Base-by-base conservation (phyloP, 2,888 invertebrate genomes). In the Heterodera filipjevi region DNA sequence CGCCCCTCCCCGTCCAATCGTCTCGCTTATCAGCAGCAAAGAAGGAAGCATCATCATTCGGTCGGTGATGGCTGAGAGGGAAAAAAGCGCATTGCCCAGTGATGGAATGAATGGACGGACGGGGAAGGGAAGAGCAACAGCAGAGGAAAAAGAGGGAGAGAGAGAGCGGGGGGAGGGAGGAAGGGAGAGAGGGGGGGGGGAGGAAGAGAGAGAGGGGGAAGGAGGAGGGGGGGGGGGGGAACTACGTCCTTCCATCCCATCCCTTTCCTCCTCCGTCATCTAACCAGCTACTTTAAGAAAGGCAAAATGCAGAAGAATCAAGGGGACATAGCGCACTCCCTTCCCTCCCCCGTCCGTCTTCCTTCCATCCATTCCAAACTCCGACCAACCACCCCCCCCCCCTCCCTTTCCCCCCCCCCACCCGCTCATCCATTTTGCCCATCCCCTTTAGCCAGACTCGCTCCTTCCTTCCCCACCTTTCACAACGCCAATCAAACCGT, bases 401-500 rank as follows among this genome's bases (percentile, higher is more conserved):
- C 44, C 44, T 44, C 12, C 44, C 44, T 12, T 44, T 12, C 6
- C 49, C 16, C 49, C 1, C 49, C 16, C 49, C 59, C 59, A 59
- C 12, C 59, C 59, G 27, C 27, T 22, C n/a, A n/a, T 59, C 16
- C 53, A 12, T 59, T 59, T 59, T 59, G 59, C 59, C 59, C 59
- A 27, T 59, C 59, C 59, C 10, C 59, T 22, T 27, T 59, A 59
- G 59, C 59, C 27, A 59, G 59, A 59, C 59, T 59, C 59, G 27
- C 59, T 59, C 59, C 27, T 27, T 22, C 59, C 59, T 12, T 22
- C 22, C 53, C 53, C 59, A 3, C 2, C 59, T 22, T n/a, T 22
- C 59, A 59, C 59, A n/a, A n/a, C 59, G 59, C 59, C n/a, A 59
- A 59, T 59, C 59, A 59, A 59, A 59, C 59, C 59, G 59, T 27